phyloP scores from a whole-genome alignment of 2,888 invertebrate species.

The Agriopis marginaria region DNA sequence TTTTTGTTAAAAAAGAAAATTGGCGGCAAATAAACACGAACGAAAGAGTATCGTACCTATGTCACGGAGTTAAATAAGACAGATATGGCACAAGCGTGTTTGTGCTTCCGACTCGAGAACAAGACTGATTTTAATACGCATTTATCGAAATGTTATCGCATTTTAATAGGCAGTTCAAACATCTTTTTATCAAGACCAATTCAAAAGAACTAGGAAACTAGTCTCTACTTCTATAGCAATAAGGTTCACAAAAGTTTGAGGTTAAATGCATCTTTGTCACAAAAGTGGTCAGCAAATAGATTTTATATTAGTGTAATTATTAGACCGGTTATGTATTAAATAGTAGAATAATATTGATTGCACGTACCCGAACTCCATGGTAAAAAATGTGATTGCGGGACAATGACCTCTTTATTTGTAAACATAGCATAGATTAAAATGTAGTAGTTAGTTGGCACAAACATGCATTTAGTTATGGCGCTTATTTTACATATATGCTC shows the following conservation, averaged over 20 bases:
- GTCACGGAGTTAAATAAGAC: constrained; percentile 4
- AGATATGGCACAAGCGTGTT: constrained; percentile 17
- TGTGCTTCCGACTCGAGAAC: constrained; percentile 9
- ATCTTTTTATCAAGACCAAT: constrained; percentile 7
- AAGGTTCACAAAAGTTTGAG: constrained; percentile 15
- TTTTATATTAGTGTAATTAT: constrained; percentile 2
- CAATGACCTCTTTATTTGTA: constrained; percentile 25
- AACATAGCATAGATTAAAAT: not conserved
- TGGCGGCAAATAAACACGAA: constrained; percentile 15
- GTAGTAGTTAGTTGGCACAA: too few relatives aligned
- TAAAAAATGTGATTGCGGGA: constrained; percentile 14
- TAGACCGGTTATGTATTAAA: constrained; percentile 5
- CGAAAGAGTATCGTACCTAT: constrained; percentile 1
- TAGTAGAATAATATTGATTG: constrained; percentile 1
- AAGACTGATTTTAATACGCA: constrained; percentile 35
- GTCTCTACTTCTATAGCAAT: not conserved
- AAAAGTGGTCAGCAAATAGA: constrained; percentile 19
- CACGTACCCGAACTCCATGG: constrained; percentile 21
- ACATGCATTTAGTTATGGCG: too few relatives aligned
- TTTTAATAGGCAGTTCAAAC: constrained; percentile 23
- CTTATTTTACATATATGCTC: too few relatives aligned
- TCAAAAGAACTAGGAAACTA: constrained; percentile 10
- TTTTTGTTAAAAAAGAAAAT: not conserved
- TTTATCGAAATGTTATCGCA: constrained; percentile 33
- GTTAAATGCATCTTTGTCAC: not conserved